Percentiles rank a stretch among this genome's conserved stretches.
Evolutionary conservation across 2,888 invertebrate species (phyloP).

Genomic region (Phyto melanocephala): DNA sequence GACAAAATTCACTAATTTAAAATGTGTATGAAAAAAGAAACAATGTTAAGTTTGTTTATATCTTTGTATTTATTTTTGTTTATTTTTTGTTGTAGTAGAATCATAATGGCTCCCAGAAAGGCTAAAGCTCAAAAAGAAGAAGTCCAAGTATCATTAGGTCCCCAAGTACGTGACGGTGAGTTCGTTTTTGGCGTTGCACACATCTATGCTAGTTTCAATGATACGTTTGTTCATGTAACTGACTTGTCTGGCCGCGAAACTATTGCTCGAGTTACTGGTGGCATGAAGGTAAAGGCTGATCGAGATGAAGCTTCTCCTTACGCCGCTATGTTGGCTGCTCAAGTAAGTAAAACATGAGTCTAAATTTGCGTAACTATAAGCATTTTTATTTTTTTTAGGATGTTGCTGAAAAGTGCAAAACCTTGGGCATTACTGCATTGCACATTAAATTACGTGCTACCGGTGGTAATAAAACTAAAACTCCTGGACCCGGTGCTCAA

Average conservation of each 20-base stretch:
- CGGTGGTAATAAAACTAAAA: conserved; percentile 99
- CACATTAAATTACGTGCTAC: conserved; percentile 99
- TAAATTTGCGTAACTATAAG: neutral
- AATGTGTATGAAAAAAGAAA: neutral
- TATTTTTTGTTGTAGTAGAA: conserved; percentile 51
- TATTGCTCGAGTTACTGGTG: conserved; percentile 96
- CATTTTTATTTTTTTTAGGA: conserved; percentile 82
- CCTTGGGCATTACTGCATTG: conserved; percentile 96
- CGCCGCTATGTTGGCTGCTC: conserved; percentile 99
- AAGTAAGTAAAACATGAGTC: conserved; percentile 81
- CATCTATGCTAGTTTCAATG: conserved; percentile 99
- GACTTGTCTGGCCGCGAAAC: conserved; percentile 98
- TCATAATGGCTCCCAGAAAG: conserved; percentile 95
- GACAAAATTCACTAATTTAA: conserved; percentile 56
- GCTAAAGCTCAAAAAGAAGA: conserved; percentile 98
- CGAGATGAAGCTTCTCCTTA: conserved; percentile 99
- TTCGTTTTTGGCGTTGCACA: conserved; percentile 99
- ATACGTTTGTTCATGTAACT: conserved; percentile 99
- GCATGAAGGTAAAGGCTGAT: conserved; percentile 99
- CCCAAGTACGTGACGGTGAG: conserved; percentile 98
- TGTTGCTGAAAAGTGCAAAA: conserved; percentile 99
- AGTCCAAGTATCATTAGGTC: conserved; percentile 96
- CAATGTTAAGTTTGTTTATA: neutral
- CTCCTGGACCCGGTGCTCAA: conserved; percentile 98
- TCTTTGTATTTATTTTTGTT: neutral